Evolutionary conservation across 2,797 vertebrate species (phyloP), one percentile per base, ranked within the genome.

Genomic region (Oceanodroma leucorhoa): DNA sequence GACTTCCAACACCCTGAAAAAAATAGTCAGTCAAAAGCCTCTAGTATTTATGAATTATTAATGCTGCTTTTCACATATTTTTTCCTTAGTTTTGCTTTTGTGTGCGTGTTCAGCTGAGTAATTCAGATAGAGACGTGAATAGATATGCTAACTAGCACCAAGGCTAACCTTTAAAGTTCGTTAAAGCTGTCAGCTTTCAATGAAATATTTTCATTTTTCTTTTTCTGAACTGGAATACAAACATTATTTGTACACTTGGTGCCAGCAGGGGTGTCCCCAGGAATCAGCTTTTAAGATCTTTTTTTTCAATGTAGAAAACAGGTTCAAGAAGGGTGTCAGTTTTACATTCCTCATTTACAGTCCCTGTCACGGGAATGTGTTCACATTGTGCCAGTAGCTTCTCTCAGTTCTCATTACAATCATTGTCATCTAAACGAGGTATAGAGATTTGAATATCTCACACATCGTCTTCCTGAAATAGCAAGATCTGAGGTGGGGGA

Each of bases 11-110:
- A 82, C 38, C 43, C 65, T 93, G 80, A 48, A 95, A 94, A 96
- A 92, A 94, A 92, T n/a, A 96, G 84, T 93, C 95, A 96, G 88
- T 91, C 84, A 97, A 95, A 97, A 97, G 82, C 87, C 93, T 95
- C 95, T 94, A 95, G 83, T 94, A 93, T 97, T 97, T 97, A 98
- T 98, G 96, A 98, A 98, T 98, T 98, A 98, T 98, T 98, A 98
- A 98, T 97, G 87, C 15, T 96, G 66, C 26, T 87, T 97, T 97
- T 97, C 95, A 95, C 43, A 16, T 3, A 10, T 96, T 97, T 90
- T 93, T 90, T 36, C 53, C 88, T 84, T 93, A 86, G 84, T 96
- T 98, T 97, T 98, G 96, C 95, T 97, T 98, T 97, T 97, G 96
- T 97, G 92, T 96, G 81, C 38, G 0, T 97, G 96, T 96, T 98